Evolutionary conservation across 2,888 invertebrate species (phyloP).

Genomic region (Drosophila putrida): DNA sequence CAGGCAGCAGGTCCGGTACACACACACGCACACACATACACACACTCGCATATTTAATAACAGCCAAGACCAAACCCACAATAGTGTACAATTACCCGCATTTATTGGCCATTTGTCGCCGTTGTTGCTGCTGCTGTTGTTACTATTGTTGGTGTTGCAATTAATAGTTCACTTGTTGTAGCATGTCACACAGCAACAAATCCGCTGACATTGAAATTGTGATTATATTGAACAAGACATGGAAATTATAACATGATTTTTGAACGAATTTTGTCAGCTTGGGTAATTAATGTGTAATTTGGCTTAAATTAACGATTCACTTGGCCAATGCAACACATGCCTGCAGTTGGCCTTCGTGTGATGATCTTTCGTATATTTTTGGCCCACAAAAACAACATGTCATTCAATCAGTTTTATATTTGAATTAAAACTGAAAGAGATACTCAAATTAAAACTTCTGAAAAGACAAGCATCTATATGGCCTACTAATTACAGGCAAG

Average conservation of each 20-base stretch:
- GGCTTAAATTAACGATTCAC: constrained; percentile 59
- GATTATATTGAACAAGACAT: constrained; percentile 51
- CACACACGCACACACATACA: background rate
- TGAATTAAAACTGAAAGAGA: constrained; percentile 2
- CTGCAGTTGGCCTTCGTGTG: constrained; percentile 52
- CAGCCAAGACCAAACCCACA: constrained; percentile 40
- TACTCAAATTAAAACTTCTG: constrained; percentile 15
- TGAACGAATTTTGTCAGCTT: constrained; percentile 60
- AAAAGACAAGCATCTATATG: constrained; percentile 16
- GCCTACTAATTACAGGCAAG: constrained; percentile 27
- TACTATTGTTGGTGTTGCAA: constrained; percentile 58
- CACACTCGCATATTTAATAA: constrained; percentile 18
- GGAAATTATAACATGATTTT: constrained; percentile 34
- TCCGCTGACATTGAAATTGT: constrained; percentile 72
- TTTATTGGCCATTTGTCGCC: constrained; percentile 60
- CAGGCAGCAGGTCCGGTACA: constrained; percentile 45
- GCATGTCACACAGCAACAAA: constrained; percentile 24
- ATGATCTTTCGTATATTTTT: background rate
- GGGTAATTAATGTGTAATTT: constrained; percentile 62
- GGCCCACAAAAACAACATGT: constrained; percentile 33
- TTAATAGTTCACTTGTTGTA: constrained; percentile 75
- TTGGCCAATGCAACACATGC: constrained; percentile 29
- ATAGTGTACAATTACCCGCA: constrained; percentile 69
- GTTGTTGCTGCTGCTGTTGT: constrained; percentile 45
- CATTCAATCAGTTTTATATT: constrained; percentile 38